Percentiles rank a stretch among this genome's conserved stretches.
These are phyloP conservation scores for Meghimatium bilineatum DNA, from an alignment of 2,888 invertebrate genomes.

Conservation along the genomic window DNA sequence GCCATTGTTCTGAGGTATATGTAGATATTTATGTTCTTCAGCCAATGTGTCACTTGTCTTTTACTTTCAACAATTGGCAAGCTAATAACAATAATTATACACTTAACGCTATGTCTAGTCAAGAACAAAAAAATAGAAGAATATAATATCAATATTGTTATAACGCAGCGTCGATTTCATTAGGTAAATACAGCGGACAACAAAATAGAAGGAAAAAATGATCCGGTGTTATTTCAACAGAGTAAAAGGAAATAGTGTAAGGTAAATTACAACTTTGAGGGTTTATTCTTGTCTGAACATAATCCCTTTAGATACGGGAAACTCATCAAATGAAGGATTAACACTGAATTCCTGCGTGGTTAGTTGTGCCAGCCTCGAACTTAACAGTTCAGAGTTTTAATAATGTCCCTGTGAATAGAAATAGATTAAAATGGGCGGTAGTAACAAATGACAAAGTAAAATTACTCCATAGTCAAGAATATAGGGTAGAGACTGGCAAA, in stretches of 20 bases:
- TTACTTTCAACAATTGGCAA: too few relatives aligned
- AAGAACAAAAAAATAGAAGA: too few relatives aligned
- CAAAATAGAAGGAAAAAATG: neutral
- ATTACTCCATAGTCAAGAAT: neutral
- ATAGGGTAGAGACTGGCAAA: too few relatives aligned
- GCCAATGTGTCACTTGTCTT: too few relatives aligned
- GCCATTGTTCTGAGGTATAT: too few relatives aligned
- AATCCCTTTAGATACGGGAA: slow-evolving; percentile 17
- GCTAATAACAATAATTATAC: too few relatives aligned
- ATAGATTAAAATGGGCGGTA: neutral
- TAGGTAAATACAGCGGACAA: neutral
- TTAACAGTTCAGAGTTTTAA: neutral
- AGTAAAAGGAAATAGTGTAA: neutral
- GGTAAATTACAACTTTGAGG: neutral
- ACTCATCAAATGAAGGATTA: slow-evolving; percentile 1
- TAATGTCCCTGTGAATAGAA: neutral
- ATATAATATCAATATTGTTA: neutral
- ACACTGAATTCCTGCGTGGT: neutral
- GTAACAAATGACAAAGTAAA: neutral
- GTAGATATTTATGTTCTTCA: too few relatives aligned
- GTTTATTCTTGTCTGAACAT: neutral
- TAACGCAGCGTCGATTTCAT: neutral
- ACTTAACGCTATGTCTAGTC: too few relatives aligned
- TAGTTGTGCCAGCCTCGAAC: neutral
- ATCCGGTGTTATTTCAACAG: neutral